phyloP scores from a whole-genome alignment of 2,888 invertebrate species.

The Caenorhabditis sp. region DNA sequence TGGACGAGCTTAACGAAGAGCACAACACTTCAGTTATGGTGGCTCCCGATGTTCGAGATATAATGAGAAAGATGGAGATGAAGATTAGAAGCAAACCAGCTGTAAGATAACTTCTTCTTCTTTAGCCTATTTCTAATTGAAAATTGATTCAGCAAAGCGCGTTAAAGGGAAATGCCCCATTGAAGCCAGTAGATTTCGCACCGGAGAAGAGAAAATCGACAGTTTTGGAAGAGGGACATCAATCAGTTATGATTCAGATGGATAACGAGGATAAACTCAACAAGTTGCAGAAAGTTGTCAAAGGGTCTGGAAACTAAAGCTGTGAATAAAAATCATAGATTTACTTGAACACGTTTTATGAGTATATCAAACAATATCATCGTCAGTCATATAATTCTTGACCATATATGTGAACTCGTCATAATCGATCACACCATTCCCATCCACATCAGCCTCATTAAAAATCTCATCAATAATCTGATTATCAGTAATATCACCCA shows the following conservation, averaged over 20 bases:
- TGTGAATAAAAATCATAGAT: neutral
- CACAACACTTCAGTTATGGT: slow-evolving; percentile 29
- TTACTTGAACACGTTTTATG: neutral
- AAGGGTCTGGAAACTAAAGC: neutral
- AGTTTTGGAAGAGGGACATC: slow-evolving; percentile 29
- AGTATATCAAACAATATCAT: slow-evolving; percentile 55
- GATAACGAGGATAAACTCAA: slow-evolving; percentile 25
- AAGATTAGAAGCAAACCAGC: slow-evolving; percentile 5
- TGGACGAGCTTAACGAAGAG: slow-evolving; percentile 36
- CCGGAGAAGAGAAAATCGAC: slow-evolving; percentile 14
- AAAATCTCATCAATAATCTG: slow-evolving; percentile 64
- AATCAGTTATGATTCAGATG: slow-evolving; percentile 40
- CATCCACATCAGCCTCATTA: slow-evolving; percentile 63
- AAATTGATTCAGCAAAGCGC: slow-evolving; percentile 16
- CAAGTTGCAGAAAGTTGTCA: neutral
- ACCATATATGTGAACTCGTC: slow-evolving; percentile 70
- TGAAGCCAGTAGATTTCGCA: neutral
- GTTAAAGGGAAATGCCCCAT: slow-evolving; percentile 7
- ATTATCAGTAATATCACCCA: slow-evolving; percentile 67
- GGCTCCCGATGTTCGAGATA: slow-evolving; percentile 32
- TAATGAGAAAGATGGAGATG: slow-evolving; percentile 27
- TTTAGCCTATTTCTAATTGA: neutral
- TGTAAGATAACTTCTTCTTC: neutral
- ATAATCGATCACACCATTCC: slow-evolving; percentile 68
- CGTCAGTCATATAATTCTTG: slow-evolving; percentile 68